Conservation (phyloP, 2,888 invertebrate genomes). For the Trissolcus brochymenae region DNA sequence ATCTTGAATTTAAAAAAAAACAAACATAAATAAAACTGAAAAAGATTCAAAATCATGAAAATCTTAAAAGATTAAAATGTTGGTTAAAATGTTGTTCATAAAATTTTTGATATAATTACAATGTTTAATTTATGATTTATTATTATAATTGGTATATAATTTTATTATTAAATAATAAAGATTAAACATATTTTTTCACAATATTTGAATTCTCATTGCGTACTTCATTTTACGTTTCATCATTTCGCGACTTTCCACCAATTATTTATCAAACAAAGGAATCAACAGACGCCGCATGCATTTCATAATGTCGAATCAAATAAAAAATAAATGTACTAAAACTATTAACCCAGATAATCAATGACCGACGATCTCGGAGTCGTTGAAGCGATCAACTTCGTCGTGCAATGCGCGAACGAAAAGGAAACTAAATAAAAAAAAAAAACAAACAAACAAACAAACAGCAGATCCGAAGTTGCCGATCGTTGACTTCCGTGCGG, state of each 20-base stretch:
- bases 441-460: constrained; percentile 5
- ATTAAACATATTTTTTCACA: no score
- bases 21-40: no score
- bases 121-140: no score
- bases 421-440: constrained; percentile 28
- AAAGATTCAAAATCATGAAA: no score
- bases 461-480: no score
- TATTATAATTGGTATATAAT: no score
- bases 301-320: constrained; percentile 37
- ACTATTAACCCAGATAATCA: constrained; percentile 52
- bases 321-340: constrained; percentile 48
- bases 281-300: constrained; percentile 22
- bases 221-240: constrained; percentile 13
- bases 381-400: constrained; percentile 42
- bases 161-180: no score
- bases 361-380: constrained; percentile 39
- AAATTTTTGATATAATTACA: no score
- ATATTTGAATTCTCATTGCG: constrained; percentile 10
- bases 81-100: no score
- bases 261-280: constrained; percentile 32
- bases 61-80: no score
- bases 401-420: constrained; percentile 34
- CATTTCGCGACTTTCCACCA: constrained; percentile 30
- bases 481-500: constrained; percentile 29
- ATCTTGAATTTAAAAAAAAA: no score